Evolutionary conservation across 2,888 invertebrate species (phyloP), one percentile per base, ranked within the genome.

Genomic region (Malthinus seriepunctatus): DNA sequence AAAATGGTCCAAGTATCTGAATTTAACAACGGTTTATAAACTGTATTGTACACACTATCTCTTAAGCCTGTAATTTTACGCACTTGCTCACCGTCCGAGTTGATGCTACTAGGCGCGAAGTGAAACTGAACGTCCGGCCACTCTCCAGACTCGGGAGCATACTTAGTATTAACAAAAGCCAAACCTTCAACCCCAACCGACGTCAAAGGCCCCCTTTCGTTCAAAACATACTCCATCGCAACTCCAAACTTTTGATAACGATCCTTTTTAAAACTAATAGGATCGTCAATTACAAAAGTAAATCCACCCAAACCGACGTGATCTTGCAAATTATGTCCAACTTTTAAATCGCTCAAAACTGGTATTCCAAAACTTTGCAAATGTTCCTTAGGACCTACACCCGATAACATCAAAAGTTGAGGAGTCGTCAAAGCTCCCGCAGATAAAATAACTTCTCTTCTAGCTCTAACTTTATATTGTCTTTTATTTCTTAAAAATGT

Each of bases 41-140:
- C 88, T 0, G 91, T 91, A 65, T 93, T 92, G 73, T 89, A 93
- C 9, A 93, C 88, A 54, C 88, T 85, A 71, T 93, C 92, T 2
- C 91, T 81, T 2, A 93, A 75, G 59, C 89, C 91, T 2, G 89
- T 79, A 49, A 91, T 89, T 44, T 60, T 60, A 35, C 87, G 80
- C 31, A 93, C 91, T 66, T 92, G 90, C 49, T 91, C 89, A 0
- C 90, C 90, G 71, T 93, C 93, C 0, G 93, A 91, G 71, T 90
- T 91, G 0, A 93, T 85, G 1, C 91, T 91, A 71, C 92, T 90
- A 0, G 93, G 90, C 0, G 90, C 88, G 72, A 93, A 93, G 72
- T 93, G 93, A 69, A 93, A 93, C 72, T 94, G 92, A 42, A 94
- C 84, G 65, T 95, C 94, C 0, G 94, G 94, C 86, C 89, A 93